These are phyloP conservation scores for Acanthurus leucopareius DNA, from an alignment of 2,797 vertebrate species.

Conservation along the genomic window DNA sequence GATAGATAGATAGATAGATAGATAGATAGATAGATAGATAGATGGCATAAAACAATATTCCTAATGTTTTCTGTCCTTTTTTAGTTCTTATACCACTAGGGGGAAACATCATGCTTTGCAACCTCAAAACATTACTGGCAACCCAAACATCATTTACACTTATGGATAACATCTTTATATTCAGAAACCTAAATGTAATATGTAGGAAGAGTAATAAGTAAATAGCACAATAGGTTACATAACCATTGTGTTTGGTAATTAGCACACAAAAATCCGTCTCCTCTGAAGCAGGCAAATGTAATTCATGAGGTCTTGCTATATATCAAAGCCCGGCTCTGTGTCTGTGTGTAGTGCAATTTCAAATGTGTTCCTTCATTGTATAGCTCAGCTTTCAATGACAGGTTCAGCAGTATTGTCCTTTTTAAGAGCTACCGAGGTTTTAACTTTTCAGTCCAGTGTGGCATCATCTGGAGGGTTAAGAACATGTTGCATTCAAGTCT, in stretches of 20 bases:
- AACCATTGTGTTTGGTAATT: constrained; percentile 28
- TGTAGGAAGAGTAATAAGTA: too few species aligned
- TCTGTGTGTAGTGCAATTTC: constrained; percentile 41
- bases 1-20: too few species aligned
- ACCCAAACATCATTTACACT: constrained; percentile 48
- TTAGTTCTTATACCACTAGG: constrained; percentile 77
- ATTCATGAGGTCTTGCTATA: constrained; percentile 55
- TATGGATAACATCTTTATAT: constrained; percentile 28
- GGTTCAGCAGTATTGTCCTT: constrained; percentile 31
- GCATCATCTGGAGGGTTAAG: constrained; percentile 49
- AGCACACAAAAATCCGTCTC: constrained; percentile 21
- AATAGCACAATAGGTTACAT: not conserved
- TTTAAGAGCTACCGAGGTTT: constrained; percentile 39
- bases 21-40: too few species aligned
- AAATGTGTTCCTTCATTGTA: constrained; percentile 28
- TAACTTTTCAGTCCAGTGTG: constrained; percentile 18
- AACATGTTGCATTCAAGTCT: constrained; percentile 45
- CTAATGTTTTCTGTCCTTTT: constrained; percentile 33
- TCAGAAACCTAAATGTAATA: constrained; percentile 9
- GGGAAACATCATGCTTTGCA: constrained; percentile 81
- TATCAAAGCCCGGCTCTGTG: constrained; percentile 38
- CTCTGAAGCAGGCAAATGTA: constrained; percentile 30
- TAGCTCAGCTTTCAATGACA: constrained; percentile 33
- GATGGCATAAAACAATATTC: not conserved
- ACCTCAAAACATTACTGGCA: constrained; percentile 41